phyloP scores from a whole-genome alignment of 1,140 invertebrate species.

The Drosophila mojavensis region DNA sequence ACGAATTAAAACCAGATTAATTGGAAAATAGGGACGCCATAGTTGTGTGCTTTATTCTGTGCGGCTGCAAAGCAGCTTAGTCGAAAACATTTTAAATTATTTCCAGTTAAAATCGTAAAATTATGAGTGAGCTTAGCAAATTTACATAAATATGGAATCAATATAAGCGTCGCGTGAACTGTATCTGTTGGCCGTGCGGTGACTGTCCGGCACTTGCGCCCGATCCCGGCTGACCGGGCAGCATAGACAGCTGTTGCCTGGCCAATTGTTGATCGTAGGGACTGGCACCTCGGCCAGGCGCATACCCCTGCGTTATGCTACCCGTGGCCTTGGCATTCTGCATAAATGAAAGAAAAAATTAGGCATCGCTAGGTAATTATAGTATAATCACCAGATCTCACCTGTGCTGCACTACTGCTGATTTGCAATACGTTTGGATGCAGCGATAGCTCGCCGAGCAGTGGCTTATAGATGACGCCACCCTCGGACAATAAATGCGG shows the following conservation, averaged over 20 bases:
- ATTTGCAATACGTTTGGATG: constrained; percentile 82
- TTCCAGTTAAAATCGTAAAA: constrained; percentile 66
- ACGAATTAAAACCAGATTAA: constrained; percentile 1
- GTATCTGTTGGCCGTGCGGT: constrained; percentile 66
- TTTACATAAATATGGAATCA: constrained; percentile 46
- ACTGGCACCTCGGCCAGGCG: constrained; percentile 54
- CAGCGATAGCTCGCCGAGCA: constrained; percentile 69
- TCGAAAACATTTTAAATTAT: constrained; percentile 55
- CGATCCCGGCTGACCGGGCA: constrained; percentile 66
- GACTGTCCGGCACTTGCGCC: constrained; percentile 49
- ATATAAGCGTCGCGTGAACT: constrained; percentile 69
- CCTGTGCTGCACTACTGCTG: constrained; percentile 63
- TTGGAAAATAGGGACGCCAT: constrained; percentile 79
- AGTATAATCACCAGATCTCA: constrained; percentile 8
- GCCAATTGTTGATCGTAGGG: constrained; percentile 70
- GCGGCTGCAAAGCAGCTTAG: constrained; percentile 48
- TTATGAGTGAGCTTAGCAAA: constrained; percentile 57
- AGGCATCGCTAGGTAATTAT: background rate
- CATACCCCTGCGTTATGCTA: constrained; percentile 82
- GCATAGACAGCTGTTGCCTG: constrained; percentile 69
- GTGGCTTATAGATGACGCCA: constrained; percentile 69
- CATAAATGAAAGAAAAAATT: constrained; percentile 9
- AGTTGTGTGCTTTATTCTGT: constrained; percentile 71
- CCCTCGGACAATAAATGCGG: constrained; percentile 65
- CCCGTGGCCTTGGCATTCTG: constrained; percentile 75